Base-by-base conservation (phyloP, 2,113 vertebrate species). In the Lepisosteus osseus region DNA sequence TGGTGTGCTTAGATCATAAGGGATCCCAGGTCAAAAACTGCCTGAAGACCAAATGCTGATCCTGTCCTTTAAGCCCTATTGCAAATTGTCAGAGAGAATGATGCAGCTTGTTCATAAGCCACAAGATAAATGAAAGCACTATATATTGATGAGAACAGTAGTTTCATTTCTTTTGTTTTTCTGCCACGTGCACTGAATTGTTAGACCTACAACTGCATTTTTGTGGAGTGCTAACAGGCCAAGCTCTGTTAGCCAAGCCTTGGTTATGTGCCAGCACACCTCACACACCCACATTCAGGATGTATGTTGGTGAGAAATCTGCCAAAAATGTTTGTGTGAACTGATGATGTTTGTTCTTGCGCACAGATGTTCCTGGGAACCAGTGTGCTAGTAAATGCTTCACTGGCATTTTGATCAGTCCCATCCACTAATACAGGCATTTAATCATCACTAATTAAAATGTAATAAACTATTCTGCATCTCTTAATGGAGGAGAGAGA, bases 1-100 rank as follows among this genome's bases (percentile, higher is more conserved):
- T 82, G 72, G 72, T 84, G 74, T 69, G 80, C 71, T 80, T 29
- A 59, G 64, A 66, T 80, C 54, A 76, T 80, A 75, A 72, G 76
- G 72, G 70, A 71, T 70, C 66, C 61, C 78, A 6, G 73, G 73
- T 74, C 77, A 74, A 54, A 66, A 63, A 59, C 62, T 80, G 78
- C 77, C 71, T n/a, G 17, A 14, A 45, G 13, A 76, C 77, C 76
- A 80, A 43, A 67, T 75, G 12, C 65, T 65, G 65, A 54, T 72
- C 54, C 65, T 74, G 72, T 76, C 72, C 79, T 75, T 67, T 47
- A 15, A 42, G 62, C 29, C 62, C 62, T 13, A 14, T 13, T 14
- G 9, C 2, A 4, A 11, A 29, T 29, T 14, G 62, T 41, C 54
- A 43, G 62, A 43, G 62, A 72, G 40, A 55, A 14, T 5, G 14